Base-by-base conservation (phyloP, 2,797 vertebrate species). In the Notolabrus celidotus region DNA sequence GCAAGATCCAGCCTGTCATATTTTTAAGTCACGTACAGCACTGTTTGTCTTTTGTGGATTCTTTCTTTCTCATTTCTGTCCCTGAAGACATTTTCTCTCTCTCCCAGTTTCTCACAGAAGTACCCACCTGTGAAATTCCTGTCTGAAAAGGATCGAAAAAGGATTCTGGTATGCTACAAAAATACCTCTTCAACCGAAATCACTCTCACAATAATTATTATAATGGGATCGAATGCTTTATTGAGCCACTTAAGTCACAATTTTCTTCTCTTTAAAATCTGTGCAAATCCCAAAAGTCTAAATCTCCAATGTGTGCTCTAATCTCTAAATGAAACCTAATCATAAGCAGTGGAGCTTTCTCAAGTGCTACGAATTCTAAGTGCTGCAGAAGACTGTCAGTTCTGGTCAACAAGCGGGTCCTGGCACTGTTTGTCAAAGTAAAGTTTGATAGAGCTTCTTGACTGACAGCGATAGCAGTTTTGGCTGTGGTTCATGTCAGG, bases 51-150 rank as follows among this genome's bases (percentile, higher is more conserved):
- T 20, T 23, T 4, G 10, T 12, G 2, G 4, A 22, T 10, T 20
- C 39, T 17, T 52, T 58, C n/a, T 12, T 23, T 49, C 5, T 25
- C 9, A 60, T 74, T 16, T 55, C 38, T 12, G 27, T 43, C 15
- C 34, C 36, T 62, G 43, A 66, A 6, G 2, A 10, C 4, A 59
- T 83, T 27, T 63, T 66, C 17, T 76, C 25, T 76, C 25, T 74
- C 82, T 74, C 77, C 3, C 90, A 99, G 97, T 92, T 96, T 98
- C 86, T 97, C 94, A 49, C 97, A 99, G 90, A 99, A 99, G 90
- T 99, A 99, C 54, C 98, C 98, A 19, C 98, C 97, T 0, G 97
- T 99, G 78, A 99, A 99, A 91, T 99, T 99, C 92, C 93, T 99
- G 55, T 99, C 97, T 7, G 97, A 99, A 91, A 99, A 98, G 88